Evolutionary conservation across 1,140 invertebrate species (phyloP).

Genomic region (silkworm (Bombyx mori)): ASM3026992v2 NC_085117.1:18950001-18950500

Average conservation of each 20-base stretch:
- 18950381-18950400: slow-evolving; percentile 12
- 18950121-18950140: slow-evolving; percentile 58
- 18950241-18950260: slow-evolving; percentile 13
- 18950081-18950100: slow-evolving; percentile 35
- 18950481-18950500: no score
- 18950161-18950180: slow-evolving; percentile 68
- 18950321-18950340: slow-evolving; percentile 3
- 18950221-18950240: slow-evolving; percentile 52
- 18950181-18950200: slow-evolving; percentile 41
- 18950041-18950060: no score
- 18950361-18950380: slow-evolving; percentile 12
- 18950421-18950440: background rate
- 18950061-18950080: slow-evolving; percentile 1
- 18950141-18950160: slow-evolving; percentile 60
- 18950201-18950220: slow-evolving; percentile 40
- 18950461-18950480: background rate
- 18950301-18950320: slow-evolving; percentile 7
- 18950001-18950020: background rate
- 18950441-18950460: slow-evolving; percentile 3
- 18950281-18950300: slow-evolving; percentile 10
- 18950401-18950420: slow-evolving; percentile 11
- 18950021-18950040: background rate
- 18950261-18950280: background rate
- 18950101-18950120: slow-evolving; percentile 52
- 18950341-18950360: slow-evolving; percentile 4